Evolutionary conservation across 2,888 invertebrate genomes (phyloP).

Genomic region (Theristus sp.): DNA sequence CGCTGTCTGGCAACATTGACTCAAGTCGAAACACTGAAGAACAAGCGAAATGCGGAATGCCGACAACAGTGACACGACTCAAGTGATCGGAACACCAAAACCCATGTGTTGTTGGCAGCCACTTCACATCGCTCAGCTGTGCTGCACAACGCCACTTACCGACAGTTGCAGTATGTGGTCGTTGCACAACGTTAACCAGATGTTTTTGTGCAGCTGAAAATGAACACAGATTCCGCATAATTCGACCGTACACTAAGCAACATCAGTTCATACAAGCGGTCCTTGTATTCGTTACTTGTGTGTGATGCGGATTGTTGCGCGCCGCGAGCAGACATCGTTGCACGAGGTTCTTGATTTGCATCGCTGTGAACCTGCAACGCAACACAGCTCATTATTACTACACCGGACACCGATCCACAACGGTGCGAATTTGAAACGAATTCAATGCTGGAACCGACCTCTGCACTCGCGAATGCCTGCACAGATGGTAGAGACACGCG

Average conservation of each 20-base stretch:
- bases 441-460: too few species aligned
- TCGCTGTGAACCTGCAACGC: not conserved
- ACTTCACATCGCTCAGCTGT: too few species aligned
- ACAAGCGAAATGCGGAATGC: not conserved
- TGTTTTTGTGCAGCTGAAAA: slow-evolving; percentile 53
- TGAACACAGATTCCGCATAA: too few species aligned
- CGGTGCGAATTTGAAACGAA: too few species aligned
- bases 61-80: not conserved
- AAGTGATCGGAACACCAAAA: not conserved
- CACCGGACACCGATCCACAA: too few species aligned
- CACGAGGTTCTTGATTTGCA: not conserved
- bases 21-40: slow-evolving; percentile 40
- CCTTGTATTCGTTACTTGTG: not conserved
- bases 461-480: slow-evolving; percentile 44
- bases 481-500: slow-evolving; percentile 53
- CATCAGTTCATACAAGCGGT: not conserved
- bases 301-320: not conserved
- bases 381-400: too few species aligned
- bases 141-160: slow-evolving; percentile 5
- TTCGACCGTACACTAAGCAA: slow-evolving; percentile 7
- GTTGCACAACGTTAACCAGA: slow-evolving; percentile 51
- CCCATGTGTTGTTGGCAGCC: slow-evolving; percentile 2
- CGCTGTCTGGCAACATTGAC: slow-evolving; percentile 49
- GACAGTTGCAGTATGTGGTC: slow-evolving; percentile 51
- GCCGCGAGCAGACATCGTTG: not conserved